A percentile compares a stretch with the other conserved stretches of the same genome.
Conservation (phyloP, 2,113 vertebrate genomes). For the Mus musculus region DNA sequence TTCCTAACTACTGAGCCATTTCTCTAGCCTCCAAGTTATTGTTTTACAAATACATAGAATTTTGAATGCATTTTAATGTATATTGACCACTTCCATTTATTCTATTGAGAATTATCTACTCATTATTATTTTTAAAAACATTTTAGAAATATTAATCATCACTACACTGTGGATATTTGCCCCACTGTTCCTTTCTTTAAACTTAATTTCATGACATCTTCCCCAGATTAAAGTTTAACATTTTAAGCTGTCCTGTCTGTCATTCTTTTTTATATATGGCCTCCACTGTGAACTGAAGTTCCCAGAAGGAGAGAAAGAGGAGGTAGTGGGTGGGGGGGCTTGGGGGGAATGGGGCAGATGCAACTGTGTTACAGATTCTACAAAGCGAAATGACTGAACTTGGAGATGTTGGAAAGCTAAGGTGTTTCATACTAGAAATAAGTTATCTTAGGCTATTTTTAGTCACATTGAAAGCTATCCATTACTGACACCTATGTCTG, state of each 20-base stretch:
- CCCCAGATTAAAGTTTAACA: not conserved
- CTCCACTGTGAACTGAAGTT: not conserved
- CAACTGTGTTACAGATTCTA: not conserved
- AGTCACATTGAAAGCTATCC: not conserved
- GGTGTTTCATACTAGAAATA: not conserved
- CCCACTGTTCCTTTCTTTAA: slow-evolving; percentile 12
- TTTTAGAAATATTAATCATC: not conserved
- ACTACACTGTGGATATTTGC: not conserved
- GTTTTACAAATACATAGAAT: not conserved
- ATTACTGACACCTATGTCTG: no score
- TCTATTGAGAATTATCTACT: slow-evolving; percentile 28
- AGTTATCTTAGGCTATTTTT: not conserved
- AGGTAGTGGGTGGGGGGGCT: not conserved
- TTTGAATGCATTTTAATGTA: not conserved
- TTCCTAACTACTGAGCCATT: not conserved
- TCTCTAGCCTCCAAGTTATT: not conserved
- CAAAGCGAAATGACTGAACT: not conserved
- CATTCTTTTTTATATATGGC: not conserved
- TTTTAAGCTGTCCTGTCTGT: slow-evolving; percentile 21
- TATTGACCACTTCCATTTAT: slow-evolving; percentile 41
- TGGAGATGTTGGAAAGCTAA: no score
- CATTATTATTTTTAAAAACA: not conserved
- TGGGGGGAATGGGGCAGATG: no score
- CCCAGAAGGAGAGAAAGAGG: not conserved
- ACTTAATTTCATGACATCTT: not conserved